These are phyloP conservation scores for Zingel zingel DNA, from an alignment of 2,113 vertebrate species.

Conservation along the genomic window DNA sequence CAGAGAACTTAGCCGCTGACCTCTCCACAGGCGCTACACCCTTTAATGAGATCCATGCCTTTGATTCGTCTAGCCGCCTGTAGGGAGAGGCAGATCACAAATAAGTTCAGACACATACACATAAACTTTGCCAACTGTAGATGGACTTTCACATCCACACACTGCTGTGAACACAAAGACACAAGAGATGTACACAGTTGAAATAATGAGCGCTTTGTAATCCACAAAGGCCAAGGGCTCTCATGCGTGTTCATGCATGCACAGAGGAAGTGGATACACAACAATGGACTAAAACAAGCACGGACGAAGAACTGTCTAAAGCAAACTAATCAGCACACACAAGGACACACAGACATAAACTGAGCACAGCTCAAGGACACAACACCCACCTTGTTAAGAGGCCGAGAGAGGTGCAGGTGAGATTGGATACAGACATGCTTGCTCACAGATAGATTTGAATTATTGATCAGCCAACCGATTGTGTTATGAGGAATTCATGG, in stretches of 20 bases:
- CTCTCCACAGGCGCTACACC: slow-evolving; percentile 68
- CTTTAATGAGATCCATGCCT: slow-evolving; percentile 78
- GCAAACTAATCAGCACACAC: slow-evolving; percentile 61
- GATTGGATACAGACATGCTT: slow-evolving; percentile 79
- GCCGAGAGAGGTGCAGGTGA: slow-evolving; percentile 76
- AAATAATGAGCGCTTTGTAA: slow-evolving; percentile 68
- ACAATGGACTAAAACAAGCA: slow-evolving; percentile 28
- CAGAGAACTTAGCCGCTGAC: slow-evolving; percentile 74
- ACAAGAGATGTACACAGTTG: slow-evolving; percentile 22
- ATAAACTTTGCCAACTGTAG: slow-evolving; percentile 24
- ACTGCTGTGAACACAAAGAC: slow-evolving; percentile 41
- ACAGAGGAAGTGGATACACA: slow-evolving; percentile 48
- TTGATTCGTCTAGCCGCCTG: slow-evolving; percentile 72
- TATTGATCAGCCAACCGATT: slow-evolving; percentile 87
- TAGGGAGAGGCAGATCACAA: slow-evolving; percentile 61
- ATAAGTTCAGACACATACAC: slow-evolving; percentile 34
- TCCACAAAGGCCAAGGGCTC: slow-evolving; percentile 48
- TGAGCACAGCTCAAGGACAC: slow-evolving; percentile 74
- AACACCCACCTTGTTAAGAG: slow-evolving; percentile 74
- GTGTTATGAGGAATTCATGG: slow-evolving; percentile 84
- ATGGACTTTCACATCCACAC: slow-evolving; percentile 38
- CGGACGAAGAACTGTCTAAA: slow-evolving; percentile 46
- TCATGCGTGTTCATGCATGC: slow-evolving; percentile 32
- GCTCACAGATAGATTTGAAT: slow-evolving; percentile 84
- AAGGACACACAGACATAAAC: slow-evolving; percentile 34